Conservation (phyloP, 2,113 vertebrate genomes). For the Morphnarchus princeps region DNA sequence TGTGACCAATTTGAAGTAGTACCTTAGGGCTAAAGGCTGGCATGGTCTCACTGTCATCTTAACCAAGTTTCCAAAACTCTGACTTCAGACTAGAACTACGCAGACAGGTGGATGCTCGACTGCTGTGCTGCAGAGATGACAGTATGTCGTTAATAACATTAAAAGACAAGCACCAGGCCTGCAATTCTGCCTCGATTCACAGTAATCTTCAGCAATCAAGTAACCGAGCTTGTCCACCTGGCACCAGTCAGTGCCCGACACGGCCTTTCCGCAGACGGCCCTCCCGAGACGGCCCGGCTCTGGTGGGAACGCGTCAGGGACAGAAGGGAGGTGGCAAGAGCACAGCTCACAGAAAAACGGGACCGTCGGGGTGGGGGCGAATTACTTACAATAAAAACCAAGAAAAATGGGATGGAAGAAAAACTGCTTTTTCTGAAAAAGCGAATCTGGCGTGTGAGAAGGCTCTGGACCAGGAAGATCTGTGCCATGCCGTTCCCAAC, state of each 20-base stretch:
- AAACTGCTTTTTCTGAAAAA: background rate
- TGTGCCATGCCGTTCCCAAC: rapidly evolving
- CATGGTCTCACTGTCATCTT: rapidly evolving
- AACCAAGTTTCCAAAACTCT: background rate
- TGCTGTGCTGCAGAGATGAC: background rate
- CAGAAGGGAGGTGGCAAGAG: background rate
- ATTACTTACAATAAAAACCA: background rate
- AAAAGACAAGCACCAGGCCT: background rate
- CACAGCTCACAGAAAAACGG: background rate
- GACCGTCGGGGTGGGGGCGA: background rate
- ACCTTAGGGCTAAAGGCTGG: background rate
- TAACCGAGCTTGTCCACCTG: background rate
- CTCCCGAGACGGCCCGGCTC: background rate
- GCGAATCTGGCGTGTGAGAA: rapidly evolving
- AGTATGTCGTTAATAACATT: background rate
- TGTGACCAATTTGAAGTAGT: background rate
- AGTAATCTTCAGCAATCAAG: background rate
- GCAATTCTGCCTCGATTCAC: background rate
- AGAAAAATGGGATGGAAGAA: background rate
- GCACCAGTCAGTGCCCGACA: background rate
- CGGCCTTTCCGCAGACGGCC: background rate
- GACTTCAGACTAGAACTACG: background rate
- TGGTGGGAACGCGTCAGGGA: background rate
- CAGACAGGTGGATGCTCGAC: background rate
- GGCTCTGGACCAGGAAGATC: background rate